Evolutionary conservation across 2,888 invertebrate genomes (phyloP).

Genomic region (Salpingus planirostris): DNA sequence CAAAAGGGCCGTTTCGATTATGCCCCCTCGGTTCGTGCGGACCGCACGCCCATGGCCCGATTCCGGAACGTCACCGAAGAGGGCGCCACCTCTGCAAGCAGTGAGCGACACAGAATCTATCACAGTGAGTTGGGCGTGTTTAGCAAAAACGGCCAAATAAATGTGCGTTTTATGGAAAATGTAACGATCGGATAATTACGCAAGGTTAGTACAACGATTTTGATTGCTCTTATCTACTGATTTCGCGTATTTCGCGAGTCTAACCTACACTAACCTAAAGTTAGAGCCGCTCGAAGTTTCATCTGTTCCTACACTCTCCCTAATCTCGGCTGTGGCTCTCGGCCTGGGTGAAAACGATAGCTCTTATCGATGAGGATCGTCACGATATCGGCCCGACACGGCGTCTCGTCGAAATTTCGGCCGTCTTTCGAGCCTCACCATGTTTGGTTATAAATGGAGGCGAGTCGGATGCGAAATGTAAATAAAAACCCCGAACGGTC

Average conservation of each 20-base stretch:
- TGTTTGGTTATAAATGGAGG: no score
- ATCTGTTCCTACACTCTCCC: no score
- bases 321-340: no score
- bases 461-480: conserved; percentile 5
- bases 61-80: conserved; percentile 20
- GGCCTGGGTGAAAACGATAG: no score
- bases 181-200: conserved; percentile 27
- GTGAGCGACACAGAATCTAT: conserved; percentile 30
- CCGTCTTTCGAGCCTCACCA: no score
- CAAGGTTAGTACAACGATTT: conserved; percentile 26
- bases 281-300: conserved; percentile 25
- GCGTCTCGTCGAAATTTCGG: no score
- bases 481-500: no score
- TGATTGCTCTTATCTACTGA: conserved; percentile 5
- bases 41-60: conserved; percentile 17
- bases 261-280: conserved; percentile 8
- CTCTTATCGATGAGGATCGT: no score
- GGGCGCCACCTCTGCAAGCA: conserved; percentile 17
- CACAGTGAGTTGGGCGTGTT: conserved; percentile 39
- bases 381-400: no score
- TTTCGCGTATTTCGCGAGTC: conserved; percentile 5
- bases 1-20: no score
- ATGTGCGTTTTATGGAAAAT: conserved; percentile 36
- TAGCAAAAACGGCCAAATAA: conserved; percentile 28
- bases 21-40: not conserved